Percentiles rank a stretch among this genome's conserved stretches.
Evolutionary conservation across 2,113 vertebrate genomes (phyloP).

Genomic region (Loxodonta africana): DNA sequence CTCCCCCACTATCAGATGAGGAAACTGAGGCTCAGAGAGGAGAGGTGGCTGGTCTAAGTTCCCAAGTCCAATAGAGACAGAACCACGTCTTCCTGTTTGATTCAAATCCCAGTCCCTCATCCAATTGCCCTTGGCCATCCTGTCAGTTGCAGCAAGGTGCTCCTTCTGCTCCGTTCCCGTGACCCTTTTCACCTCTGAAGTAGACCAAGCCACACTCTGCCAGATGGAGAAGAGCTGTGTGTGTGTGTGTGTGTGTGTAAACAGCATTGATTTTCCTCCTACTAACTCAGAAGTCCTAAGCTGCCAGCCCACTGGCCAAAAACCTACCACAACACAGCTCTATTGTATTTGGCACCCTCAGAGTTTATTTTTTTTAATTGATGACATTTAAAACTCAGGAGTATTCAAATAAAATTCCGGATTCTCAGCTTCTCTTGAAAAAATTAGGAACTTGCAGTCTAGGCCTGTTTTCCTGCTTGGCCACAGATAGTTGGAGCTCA

Average conservation of each 20-base stretch:
- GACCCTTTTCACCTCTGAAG: neutral
- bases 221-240: neutral
- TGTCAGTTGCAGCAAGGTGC: neutral
- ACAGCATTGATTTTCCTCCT: neutral
- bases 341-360: neutral
- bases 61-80: fast-evolving
- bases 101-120: neutral
- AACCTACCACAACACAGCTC: neutral
- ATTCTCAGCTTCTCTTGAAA: neutral
- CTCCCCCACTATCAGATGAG: neutral
- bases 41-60: neutral
- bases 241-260: neutral
- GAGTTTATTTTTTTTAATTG: neutral
- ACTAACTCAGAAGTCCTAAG: neutral
- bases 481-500: neutral
- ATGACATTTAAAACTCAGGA: conserved; percentile 66
- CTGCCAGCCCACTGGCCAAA: neutral
- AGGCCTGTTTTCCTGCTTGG: neutral
- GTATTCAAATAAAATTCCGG: conserved; percentile 34
- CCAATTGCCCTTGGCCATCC: no score
- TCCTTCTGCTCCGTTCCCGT: neutral
- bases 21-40: neutral
- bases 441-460: neutral
- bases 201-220: neutral
- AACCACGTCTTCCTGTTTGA: neutral